phyloP scores from a whole-genome alignment of 2,113 vertebrate genomes.

The Cynoglossus semilaevis region DNA sequence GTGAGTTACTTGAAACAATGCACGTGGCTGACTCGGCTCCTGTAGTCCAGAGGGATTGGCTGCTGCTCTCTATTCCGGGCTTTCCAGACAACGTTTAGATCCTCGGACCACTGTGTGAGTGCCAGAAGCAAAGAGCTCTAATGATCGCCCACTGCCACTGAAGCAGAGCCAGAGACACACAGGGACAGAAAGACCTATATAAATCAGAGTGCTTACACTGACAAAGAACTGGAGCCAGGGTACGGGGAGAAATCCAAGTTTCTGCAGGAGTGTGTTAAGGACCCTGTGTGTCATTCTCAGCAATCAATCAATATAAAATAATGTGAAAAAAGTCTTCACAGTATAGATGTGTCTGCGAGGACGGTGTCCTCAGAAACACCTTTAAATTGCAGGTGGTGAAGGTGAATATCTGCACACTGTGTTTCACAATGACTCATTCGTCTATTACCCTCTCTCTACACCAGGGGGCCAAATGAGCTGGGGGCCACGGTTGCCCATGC shows the following conservation, averaged over 20 bases:
- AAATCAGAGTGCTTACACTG: conserved; percentile 11
- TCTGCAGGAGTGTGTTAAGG: conserved; percentile 14
- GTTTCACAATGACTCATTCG: conserved; percentile 19
- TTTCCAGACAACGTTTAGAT: conserved; percentile 43
- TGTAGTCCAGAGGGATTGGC: conserved; percentile 51
- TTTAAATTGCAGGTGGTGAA: conserved; percentile 8
- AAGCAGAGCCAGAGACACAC: conserved; percentile 48
- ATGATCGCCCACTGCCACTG: conserved; percentile 50
- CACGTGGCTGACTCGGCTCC: conserved; percentile 19
- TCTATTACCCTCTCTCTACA: conserved; percentile 17
- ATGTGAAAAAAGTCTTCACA: conserved; percentile 14
- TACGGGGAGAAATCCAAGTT: conserved; percentile 6
- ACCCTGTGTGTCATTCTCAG: conserved; percentile 17
- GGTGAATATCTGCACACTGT: conserved; percentile 15
- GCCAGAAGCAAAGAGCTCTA: conserved; percentile 53
- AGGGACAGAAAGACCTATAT: conserved; percentile 18
- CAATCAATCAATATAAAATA: conserved; percentile 53
- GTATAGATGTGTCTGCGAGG: conserved; percentile 12
- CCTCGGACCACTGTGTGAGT: conserved; percentile 33
- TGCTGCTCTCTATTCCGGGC: conserved; percentile 31
- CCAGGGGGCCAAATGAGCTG: conserved; percentile 22
- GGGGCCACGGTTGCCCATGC: conserved; percentile 21
- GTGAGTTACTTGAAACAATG: conserved; percentile 48
- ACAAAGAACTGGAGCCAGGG: background rate
- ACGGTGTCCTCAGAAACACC: conserved; percentile 1